These are phyloP conservation scores for Drosophila nikananu DNA, from an alignment of 1,140 invertebrate species.

Conservation along the genomic window DNA sequence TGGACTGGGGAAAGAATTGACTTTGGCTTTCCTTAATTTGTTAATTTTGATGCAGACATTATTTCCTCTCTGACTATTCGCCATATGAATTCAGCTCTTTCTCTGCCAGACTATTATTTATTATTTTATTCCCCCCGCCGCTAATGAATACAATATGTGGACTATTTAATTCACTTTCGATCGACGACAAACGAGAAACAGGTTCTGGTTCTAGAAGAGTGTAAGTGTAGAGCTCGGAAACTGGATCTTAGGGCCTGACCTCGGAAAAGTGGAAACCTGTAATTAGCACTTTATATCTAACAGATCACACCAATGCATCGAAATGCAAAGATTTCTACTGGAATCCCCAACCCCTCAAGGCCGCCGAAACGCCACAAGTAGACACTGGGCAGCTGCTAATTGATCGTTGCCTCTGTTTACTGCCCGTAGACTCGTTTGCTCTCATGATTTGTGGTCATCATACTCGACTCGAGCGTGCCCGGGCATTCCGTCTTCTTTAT, in stretches of 20 bases:
- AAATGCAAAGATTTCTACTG: conserved; percentile 31
- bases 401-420: conserved; percentile 54
- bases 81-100: not conserved
- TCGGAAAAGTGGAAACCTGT: conserved; percentile 32
- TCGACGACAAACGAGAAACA: conserved; percentile 7
- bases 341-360: conserved; percentile 47
- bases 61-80: not conserved
- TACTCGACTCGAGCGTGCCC: conserved; percentile 25
- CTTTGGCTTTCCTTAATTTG: conserved; percentile 31
- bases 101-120: conserved; percentile 12
- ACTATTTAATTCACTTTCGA: conserved; percentile 12
- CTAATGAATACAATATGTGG: not conserved
- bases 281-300: conserved; percentile 60
- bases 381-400: conserved; percentile 61
- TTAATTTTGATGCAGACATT: conserved; percentile 1
- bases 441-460: conserved; percentile 54
- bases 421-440: conserved; percentile 36
- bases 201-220: conserved; percentile 20
- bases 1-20: conserved; percentile 15
- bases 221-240: not conserved
- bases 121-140: conserved; percentile 7
- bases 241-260: conserved; percentile 34
- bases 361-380: conserved; percentile 29
- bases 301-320: conserved; percentile 52
- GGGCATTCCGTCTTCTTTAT: conserved; percentile 34